These are phyloP conservation scores for Cheilosia vulpina DNA, from an alignment of 2,888 invertebrate species.

Conservation along the genomic window DNA sequence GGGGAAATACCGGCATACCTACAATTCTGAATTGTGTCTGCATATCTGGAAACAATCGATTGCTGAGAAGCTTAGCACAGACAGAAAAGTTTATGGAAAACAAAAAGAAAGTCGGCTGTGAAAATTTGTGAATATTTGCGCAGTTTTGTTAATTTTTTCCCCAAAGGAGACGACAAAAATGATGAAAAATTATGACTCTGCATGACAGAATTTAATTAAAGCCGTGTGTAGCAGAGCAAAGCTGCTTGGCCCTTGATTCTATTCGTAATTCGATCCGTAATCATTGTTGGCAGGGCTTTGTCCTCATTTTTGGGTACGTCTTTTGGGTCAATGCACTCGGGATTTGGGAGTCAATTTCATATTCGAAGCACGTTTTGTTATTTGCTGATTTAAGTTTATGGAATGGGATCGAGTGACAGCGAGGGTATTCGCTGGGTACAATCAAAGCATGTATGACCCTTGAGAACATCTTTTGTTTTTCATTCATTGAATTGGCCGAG, in stretches of 20 bases:
- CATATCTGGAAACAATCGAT: background rate
- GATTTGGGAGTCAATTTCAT: background rate
- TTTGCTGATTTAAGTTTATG: constrained; percentile 36
- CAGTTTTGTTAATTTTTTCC: background rate
- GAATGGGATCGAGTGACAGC: background rate
- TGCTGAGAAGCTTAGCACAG: background rate
- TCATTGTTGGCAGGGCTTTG: background rate
- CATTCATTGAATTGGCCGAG: too few species aligned
- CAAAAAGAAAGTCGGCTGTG: too few species aligned
- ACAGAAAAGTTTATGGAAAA: constrained; percentile 5
- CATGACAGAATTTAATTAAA: constrained; percentile 32
- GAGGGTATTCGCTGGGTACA: background rate
- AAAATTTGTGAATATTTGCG: background rate
- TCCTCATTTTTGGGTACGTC: background rate
- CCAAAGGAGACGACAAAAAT: background rate
- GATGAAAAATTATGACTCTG: constrained; percentile 7
- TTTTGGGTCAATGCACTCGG: constrained; percentile 13
- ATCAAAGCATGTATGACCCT: background rate
- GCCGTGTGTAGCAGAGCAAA: background rate
- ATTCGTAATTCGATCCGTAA: constrained; percentile 14
- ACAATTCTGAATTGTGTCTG: background rate
- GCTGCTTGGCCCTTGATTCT: constrained; percentile 1
- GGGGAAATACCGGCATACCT: background rate
- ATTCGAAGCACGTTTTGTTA: constrained; percentile 50
- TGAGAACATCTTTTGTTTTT: too few species aligned